phyloP scores from a whole-genome alignment of 53 echinoderm and acorn worm species.

The Zoroaster sp. region DNA sequence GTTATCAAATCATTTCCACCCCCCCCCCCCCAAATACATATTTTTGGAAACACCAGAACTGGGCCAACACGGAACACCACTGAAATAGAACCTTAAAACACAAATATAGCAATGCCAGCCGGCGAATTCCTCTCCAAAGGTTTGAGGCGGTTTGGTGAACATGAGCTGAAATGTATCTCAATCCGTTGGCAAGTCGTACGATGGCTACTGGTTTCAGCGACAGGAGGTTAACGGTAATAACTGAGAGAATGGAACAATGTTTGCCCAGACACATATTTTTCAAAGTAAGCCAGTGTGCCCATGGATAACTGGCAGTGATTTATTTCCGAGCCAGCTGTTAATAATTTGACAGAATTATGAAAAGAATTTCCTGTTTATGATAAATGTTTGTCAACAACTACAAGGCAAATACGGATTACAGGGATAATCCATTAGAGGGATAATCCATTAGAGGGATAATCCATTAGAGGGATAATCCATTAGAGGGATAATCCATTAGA shows the following conservation, averaged over 20 bases:
- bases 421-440: too few relatives aligned
- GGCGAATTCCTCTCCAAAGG: background rate
- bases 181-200: background rate
- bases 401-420: background rate
- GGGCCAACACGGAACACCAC: background rate
- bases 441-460: too few relatives aligned
- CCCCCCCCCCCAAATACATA: background rate
- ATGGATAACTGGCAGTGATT: slow-evolving; percentile 19
- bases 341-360: slow-evolving; percentile 26
- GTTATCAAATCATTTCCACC: too few relatives aligned
- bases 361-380: slow-evolving; percentile 23
- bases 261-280: background rate
- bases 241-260: too few relatives aligned
- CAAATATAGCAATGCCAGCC: background rate
- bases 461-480: too few relatives aligned
- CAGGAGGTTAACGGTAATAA: background rate
- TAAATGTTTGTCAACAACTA: background rate
- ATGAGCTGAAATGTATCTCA: slow-evolving; percentile 19
- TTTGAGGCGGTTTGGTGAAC: slow-evolving; percentile 11
- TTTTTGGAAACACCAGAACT: background rate
- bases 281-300: background rate
- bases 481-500: too few relatives aligned
- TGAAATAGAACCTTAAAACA: background rate
- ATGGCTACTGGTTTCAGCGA: background rate
- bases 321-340: slow-evolving; percentile 15